Evolutionary conservation across 2,797 vertebrate genomes (phyloP), one percentile per base, ranked within the genome.

Genomic region (Hippoglossus hippoglossus): DNA sequence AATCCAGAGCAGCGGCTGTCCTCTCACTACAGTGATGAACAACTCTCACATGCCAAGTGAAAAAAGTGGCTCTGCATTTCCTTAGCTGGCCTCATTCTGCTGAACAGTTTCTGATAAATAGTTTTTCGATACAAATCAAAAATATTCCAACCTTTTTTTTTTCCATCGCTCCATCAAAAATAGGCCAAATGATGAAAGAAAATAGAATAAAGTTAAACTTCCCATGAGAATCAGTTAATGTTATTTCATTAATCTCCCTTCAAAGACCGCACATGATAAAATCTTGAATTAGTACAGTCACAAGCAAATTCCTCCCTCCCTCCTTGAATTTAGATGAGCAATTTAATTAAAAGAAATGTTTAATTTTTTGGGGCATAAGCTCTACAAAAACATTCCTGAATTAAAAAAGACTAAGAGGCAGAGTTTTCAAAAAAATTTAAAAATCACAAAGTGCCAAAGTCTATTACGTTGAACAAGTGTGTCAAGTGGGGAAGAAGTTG

Each of bases 401-500:
- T 18, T 2, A 0, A 51, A 51, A 63, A 67, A 63, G 56, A 6
- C 7, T 31, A 10, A 19, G 2, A 22, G 28, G n/a, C 9, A 50
- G 47, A 50, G 49, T 31, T 71, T 63, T 67, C 16, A 6, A 16
- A 18, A 18, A 15, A 18, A 18, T 3, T 12, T 3, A 65, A 24
- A 60, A 76, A 82, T 60, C 41, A 21, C 39, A 47, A 63, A 71
- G 64, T 81, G 36, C 26, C 18, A 18, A 26, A 6, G 13, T 73
- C 62, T 51, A 73, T 88, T 83, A 84, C 81, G 66, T 82, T 1
- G 18, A 82, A 85, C 69, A 83, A 81, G 71, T 75, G 63, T 86
- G 80, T 81, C 67, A 88, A 80, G 73, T 74, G 69, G 68, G 59
- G 78, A 87, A 88, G 86, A 89, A 85, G 85, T 84, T 88, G 89